Evolutionary conservation across 2,113 vertebrate genomes (phyloP), one percentile per base, ranked within the genome.

Genomic region (Anguilla rostrata): DNA sequence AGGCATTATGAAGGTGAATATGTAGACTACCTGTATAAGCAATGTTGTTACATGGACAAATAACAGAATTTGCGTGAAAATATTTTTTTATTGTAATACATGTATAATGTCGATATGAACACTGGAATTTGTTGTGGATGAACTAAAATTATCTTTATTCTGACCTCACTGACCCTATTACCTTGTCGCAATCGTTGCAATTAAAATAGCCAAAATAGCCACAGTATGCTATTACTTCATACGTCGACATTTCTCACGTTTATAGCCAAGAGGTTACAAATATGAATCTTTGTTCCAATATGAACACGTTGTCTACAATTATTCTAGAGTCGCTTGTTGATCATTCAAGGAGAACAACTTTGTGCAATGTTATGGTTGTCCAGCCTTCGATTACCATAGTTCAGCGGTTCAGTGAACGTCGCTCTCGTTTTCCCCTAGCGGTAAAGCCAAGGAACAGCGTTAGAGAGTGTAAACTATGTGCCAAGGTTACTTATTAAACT

Each of bases 401-500:
- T n/a, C n/a, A n/a, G n/a, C 56, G 22, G n/a, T 39, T 66, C 22
- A 7, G 22, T 56, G 7, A 66, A 16, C 3, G 87, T 39, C 7
- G 81, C 39, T 84, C 84, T 89, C 88, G 75, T 86, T 88, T 83
- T 93, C 94, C 92, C 92, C 89, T 88, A 93, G 90, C 91, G 94
- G 41, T 80, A 85, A 89, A 91, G 88, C 34, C 34, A 34, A 34
- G 29, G 22, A 57, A 87, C n/a, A 83, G 71, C 84, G 57, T 86
- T 87, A 80, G 85, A 85, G 82, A 34, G 26, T 75, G 71, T 75
- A 29, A 5, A 34, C 29, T 75, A 75, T 75, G 60, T 86, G 81
- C 84, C 88, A 91, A 93, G 94, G 94, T 95, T 95, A 94, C 90
- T 92, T 82, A 93, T 94, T 94, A 92, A 88, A 86, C 88, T 81